Base-by-base conservation (phyloP, 2,113 vertebrate species). In the Thalassarche chlororhynchos region DNA sequence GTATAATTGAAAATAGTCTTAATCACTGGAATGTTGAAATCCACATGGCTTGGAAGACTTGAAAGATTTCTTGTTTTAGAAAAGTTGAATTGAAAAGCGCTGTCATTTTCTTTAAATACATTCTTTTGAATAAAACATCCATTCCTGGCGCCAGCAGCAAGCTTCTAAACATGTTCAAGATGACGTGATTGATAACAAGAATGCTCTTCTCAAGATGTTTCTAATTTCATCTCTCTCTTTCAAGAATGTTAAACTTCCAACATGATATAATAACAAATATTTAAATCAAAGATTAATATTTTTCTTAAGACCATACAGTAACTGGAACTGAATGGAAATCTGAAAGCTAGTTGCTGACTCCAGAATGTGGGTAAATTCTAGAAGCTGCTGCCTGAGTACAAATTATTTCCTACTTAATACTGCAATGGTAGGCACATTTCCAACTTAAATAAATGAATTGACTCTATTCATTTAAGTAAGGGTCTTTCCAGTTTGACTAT, bases 41-140 rank as follows among this genome's bases (percentile, higher is more conserved):
- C 61, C 94, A 95, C 92, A 64, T 79, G 87, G 77, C 89, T 92
- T 89, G 89, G 87, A 95, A 68, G 72, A 91, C 88, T 96, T 94
- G 91, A 96, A 97, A 97, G 94, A 97, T 96, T 94, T 95, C 96
- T 98, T 97, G 97, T 97, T 98, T 98, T 85, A 92, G 95, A 96
- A 97, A 96, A 96, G 93, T 84, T 69, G 97, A 98, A 98, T 97
- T 95, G 78, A 98, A 98, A 98, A 98, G 96, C 9, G 65, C 96
- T 98, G 97, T 98, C 97, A 98, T 98, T 97, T 98, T 97, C 98
- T 97, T 98, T 98, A 98, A 98, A 98, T 98, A 98, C 96, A 98
- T 98, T 97, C 95, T 98, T 98, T 96, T 98, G 98, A 98, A 98
- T 98, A 98, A 98, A 98, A 98, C 97, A 98, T 98, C 97, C 96